These are phyloP conservation scores for Sphaerodactylus townsendi DNA, from an alignment of 2,113 vertebrate genomes.

Conservation along the genomic window DNA sequence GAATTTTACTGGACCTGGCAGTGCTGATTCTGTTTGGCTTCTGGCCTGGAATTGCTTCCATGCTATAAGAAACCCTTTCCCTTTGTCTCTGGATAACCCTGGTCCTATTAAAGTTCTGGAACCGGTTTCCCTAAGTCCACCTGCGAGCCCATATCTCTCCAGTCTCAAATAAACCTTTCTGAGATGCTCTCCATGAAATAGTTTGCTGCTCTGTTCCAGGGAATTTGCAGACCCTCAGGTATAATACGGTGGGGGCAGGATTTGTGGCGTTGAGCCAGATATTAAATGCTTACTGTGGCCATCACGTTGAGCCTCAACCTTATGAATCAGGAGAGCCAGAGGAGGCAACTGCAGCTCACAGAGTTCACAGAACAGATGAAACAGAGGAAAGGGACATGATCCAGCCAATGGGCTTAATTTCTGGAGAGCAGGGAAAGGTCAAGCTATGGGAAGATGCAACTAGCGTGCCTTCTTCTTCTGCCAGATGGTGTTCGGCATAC, in stretches of 20 bases:
- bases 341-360: no score
- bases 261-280: not conserved
- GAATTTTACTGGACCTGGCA: not conserved
- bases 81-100: not conserved
- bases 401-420: not conserved
- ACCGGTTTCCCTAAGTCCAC: not conserved
- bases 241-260: not conserved
- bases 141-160: no score
- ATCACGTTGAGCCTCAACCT: not conserved
- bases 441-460: not conserved
- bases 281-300: not conserved
- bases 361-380: no score
- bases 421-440: not conserved
- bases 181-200: not conserved
- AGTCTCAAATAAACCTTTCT: not conserved
- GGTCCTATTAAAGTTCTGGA: not conserved
- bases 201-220: not conserved
- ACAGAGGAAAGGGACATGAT: not conserved
- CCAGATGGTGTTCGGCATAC: not conserved
- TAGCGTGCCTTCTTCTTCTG: not conserved
- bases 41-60: not conserved
- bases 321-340: no score
- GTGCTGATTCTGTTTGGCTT: not conserved
- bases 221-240: not conserved
- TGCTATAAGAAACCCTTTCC: not conserved